A percentile compares a stretch with the other conserved stretches of the same genome.
Conservation (phyloP, 37 sponge, comb jelly and placozoan genomes). For the Beroe forskalii region DNA sequence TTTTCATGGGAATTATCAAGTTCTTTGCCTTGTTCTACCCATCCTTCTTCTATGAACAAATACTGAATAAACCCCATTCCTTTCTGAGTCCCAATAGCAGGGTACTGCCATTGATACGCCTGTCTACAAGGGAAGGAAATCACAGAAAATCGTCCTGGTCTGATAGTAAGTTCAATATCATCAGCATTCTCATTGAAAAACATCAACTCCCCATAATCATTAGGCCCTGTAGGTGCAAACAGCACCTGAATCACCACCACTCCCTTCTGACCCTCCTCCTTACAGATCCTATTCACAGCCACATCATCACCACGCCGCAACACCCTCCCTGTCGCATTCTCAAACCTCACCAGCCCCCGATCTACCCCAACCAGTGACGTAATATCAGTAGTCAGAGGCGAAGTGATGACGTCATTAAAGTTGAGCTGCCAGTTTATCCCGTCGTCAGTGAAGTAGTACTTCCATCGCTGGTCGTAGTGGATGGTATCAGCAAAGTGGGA, state of each 20-base stretch:
- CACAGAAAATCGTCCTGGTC: background rate
- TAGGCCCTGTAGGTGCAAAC: background rate
- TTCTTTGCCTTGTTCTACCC: background rate
- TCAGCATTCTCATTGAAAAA: constrained; percentile 15
- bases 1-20: background rate
- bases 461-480: background rate
- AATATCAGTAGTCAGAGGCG: background rate
- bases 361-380: background rate
- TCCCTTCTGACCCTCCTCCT: background rate
- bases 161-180: background rate
- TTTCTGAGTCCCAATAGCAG: constrained; percentile 20
- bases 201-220: constrained; percentile 47
- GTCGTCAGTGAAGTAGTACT: constrained; percentile 32
- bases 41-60: constrained; percentile 7
- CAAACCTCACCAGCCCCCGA: background rate
- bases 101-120: constrained; percentile 63
- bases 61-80: constrained; percentile 17
- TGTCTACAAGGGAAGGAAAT: constrained; percentile 18
- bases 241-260: background rate
- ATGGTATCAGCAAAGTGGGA: background rate
- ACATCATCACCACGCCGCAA: constrained; percentile 47
- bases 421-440: constrained; percentile 52
- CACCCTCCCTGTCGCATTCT: constrained; percentile 9
- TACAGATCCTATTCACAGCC: constrained; percentile 4
- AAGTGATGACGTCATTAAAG: constrained; percentile 1